A percentile compares a stretch with the other conserved stretches of the same genome.
These are phyloP conservation scores for Acinonyx jubatus DNA, from an alignment of 2,113 vertebrate genomes.

Conservation along the genomic window DNA sequence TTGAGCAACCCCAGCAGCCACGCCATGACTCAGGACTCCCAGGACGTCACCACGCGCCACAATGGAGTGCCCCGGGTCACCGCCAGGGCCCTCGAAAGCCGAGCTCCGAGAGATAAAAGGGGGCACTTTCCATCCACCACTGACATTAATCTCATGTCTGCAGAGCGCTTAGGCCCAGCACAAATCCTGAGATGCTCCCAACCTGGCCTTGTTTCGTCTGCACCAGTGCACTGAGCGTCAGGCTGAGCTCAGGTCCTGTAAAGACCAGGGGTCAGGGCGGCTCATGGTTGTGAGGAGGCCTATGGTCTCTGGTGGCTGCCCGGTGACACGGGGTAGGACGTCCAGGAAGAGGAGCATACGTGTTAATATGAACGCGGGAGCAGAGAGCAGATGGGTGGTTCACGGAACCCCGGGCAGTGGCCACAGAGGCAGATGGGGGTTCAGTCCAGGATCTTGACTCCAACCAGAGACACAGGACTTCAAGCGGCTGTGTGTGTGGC, in stretches of 20 bases:
- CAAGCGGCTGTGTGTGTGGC: not conserved
- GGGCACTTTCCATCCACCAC: too few relatives aligned
- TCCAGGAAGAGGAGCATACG: not conserved
- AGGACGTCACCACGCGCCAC: too few relatives aligned
- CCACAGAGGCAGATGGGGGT: not conserved
- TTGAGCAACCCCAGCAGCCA: not conserved
- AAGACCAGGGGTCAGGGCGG: not conserved
- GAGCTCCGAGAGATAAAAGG: not conserved
- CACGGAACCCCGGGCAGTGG: accelerated
- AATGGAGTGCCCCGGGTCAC: too few relatives aligned
- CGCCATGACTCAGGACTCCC: too few relatives aligned
- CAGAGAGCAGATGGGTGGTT: not conserved
- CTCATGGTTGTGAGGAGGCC: not conserved
- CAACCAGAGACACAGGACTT: not conserved
- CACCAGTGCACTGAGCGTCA: not conserved
- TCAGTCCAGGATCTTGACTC: not conserved
- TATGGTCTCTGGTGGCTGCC: not conserved
- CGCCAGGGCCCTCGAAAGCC: too few relatives aligned
- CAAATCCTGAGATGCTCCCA: not conserved
- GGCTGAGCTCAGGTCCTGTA: not conserved
- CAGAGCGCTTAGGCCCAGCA: not conserved
- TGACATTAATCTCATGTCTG: not conserved
- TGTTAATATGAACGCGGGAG: not conserved
- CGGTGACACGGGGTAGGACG: not conserved
- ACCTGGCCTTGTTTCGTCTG: not conserved